phyloP scores from a whole-genome alignment of 2,113 vertebrate genomes.

The Saccopteryx leptura region DNA sequence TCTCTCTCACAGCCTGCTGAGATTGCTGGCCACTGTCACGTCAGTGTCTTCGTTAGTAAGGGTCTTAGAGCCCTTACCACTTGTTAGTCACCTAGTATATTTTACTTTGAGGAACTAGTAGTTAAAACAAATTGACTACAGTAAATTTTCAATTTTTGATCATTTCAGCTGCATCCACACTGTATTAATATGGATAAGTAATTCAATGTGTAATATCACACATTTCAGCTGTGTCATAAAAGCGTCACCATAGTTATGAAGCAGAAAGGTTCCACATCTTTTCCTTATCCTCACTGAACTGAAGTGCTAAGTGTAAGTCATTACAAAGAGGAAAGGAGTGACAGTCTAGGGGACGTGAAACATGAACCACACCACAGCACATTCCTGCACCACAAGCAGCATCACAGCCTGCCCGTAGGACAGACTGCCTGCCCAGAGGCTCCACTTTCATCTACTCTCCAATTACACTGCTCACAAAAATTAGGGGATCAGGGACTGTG shows the following conservation, averaged over 20 bases:
- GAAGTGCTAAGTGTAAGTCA: not conserved
- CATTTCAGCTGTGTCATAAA: not conserved
- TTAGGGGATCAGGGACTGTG: too few species aligned
- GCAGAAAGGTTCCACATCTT: not conserved
- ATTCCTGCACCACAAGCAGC: not conserved
- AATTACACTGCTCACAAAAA: not conserved
- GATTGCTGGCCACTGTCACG: not conserved
- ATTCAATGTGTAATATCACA: not conserved
- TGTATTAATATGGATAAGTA: too few species aligned
- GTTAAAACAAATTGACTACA: constrained; percentile 4
- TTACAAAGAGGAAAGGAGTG: not conserved
- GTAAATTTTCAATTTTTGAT: not conserved
- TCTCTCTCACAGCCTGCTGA: not conserved
- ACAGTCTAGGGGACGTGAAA: not conserved
- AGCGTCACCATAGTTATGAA: not conserved
- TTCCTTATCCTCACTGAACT: not conserved
- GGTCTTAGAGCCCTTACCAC: not conserved
- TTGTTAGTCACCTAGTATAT: not conserved
- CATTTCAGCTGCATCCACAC: too few species aligned
- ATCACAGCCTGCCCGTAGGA: not conserved
- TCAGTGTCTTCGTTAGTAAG: not conserved
- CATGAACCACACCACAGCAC: not conserved
- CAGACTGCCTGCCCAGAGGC: not conserved
- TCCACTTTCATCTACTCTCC: constrained; percentile 30
- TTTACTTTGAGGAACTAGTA: not conserved